A percentile compares a stretch with the other conserved stretches of the same genome.
phyloP scores from a whole-genome alignment of 2,888 invertebrate species.

The Dolichopus griseipennis region DNA sequence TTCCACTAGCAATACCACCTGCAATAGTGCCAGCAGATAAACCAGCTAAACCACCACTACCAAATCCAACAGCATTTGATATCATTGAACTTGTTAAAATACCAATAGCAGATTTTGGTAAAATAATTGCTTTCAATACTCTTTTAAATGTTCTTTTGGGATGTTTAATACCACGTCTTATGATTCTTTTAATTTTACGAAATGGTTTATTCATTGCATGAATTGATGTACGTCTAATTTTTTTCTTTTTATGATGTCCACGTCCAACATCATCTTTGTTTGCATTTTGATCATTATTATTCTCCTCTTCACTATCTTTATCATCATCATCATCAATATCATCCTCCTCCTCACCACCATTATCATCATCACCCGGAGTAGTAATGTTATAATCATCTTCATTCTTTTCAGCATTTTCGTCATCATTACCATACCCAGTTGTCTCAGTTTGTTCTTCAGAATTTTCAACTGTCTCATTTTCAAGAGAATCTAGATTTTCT shows the following conservation, averaged over 20 bases:
- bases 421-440: neutral
- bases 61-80: neutral
- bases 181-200: neutral
- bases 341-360: neutral
- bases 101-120: neutral
- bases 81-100: neutral
- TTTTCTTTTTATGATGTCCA: neutral
- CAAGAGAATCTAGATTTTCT: neutral
- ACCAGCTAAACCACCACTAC: neutral
- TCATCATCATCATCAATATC: no score
- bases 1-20: conserved; percentile 1
- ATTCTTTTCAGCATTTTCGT: neutral
- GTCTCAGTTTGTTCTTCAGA: neutral
- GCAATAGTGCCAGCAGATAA: neutral
- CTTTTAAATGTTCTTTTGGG: neutral
- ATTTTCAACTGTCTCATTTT: neutral
- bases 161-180: conserved; percentile 1
- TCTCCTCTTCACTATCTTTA: no score
- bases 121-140: neutral
- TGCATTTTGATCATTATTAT: no score
- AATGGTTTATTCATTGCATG: neutral
- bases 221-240: neutral
- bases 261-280: neutral
- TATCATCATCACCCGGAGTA: neutral
- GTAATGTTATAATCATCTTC: no score